phyloP scores from a whole-genome alignment of 2,797 vertebrate genomes.

The Poecile montanus region DNA sequence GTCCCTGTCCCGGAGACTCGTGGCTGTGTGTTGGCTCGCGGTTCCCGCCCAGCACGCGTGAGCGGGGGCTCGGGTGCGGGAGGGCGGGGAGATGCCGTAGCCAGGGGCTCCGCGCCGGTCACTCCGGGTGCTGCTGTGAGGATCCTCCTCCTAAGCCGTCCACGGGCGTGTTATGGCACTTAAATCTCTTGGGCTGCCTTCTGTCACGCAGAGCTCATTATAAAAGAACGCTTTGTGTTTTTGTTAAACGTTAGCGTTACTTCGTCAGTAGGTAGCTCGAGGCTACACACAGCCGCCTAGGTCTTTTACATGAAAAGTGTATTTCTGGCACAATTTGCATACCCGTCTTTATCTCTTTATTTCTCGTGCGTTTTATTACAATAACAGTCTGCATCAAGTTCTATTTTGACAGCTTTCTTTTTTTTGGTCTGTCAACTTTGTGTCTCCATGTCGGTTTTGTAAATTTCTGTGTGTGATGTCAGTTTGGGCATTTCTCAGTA shows the following conservation, averaged over 20 bases:
- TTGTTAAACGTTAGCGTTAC: not conserved
- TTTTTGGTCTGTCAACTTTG: not conserved
- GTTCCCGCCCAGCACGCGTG: not conserved
- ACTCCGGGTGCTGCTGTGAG: fast-evolving
- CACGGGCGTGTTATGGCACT: not conserved
- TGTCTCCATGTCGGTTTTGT: not conserved
- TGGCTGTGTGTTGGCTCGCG: not conserved
- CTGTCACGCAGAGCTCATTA: not conserved
- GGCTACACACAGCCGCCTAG: not conserved
- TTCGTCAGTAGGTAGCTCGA: not conserved
- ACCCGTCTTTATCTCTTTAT: not conserved
- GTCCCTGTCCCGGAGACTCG: not conserved
- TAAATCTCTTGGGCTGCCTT: not conserved
- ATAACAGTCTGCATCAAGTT: not conserved
- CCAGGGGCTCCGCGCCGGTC: fast-evolving
- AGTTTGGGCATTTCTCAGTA: not conserved
- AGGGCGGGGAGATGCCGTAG: not conserved
- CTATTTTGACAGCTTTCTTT: not conserved
- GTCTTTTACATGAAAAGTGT: not conserved
- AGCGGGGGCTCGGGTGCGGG: not conserved
- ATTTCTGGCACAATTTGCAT: not conserved
- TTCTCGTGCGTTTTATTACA: not conserved
- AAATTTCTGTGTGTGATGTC: not conserved
- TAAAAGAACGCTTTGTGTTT: not conserved
- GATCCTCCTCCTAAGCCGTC: not conserved